phyloP scores from a whole-genome alignment of 2,888 invertebrate genomes.

The Orthosia cruda region DNA sequence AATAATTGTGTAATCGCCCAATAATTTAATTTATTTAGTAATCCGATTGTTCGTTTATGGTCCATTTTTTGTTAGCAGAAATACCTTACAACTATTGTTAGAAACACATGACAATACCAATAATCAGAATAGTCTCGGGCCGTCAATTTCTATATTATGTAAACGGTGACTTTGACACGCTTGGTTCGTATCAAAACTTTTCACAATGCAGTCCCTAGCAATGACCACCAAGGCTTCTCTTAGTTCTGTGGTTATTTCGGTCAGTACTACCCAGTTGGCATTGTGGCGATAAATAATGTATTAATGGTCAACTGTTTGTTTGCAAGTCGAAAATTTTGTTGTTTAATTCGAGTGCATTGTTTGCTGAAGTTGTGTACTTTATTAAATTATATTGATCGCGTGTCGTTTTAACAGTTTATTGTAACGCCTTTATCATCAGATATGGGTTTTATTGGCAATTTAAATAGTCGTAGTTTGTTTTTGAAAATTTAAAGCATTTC shows the following conservation, averaged over 20 bases:
- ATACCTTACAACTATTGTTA: too few species aligned
- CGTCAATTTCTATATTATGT: too few species aligned
- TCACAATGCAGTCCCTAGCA: neutral
- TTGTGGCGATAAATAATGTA: slow-evolving; percentile 16
- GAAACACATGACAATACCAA: too few species aligned
- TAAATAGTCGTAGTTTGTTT: neutral
- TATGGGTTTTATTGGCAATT: neutral
- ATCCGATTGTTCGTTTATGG: too few species aligned
- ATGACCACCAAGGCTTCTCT: neutral
- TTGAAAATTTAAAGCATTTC: neutral
- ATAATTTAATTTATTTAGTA: too few species aligned
- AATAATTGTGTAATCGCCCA: too few species aligned
- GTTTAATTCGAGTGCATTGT: slow-evolving; percentile 2
- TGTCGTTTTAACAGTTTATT: neutral
- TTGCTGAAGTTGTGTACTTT: neutral
- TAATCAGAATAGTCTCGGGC: too few species aligned
- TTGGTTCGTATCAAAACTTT: neutral
- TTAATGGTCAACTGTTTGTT: slow-evolving; percentile 13
- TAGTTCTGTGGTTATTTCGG: neutral
- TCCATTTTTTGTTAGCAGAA: too few species aligned
- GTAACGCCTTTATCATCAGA: neutral
- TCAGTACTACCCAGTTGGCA: neutral
- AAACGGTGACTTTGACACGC: neutral
- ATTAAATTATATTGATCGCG: neutral
- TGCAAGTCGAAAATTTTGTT: slow-evolving; percentile 14